Conservation (phyloP, 2,113 vertebrate species). For the Formicarius rufipectus region DNA sequence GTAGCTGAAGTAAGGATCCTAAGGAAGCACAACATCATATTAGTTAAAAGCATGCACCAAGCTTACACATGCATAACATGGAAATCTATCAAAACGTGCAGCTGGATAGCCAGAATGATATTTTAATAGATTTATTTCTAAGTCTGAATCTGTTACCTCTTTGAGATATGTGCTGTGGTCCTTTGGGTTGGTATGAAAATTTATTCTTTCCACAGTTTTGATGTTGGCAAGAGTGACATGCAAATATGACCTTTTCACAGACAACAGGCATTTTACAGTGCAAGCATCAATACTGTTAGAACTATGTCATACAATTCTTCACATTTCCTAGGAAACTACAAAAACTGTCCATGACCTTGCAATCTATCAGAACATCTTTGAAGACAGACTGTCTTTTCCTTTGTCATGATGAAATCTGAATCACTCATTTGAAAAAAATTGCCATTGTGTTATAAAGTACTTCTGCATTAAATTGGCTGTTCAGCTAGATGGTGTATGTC, state of each 20-base stretch:
- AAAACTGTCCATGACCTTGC: neutral
- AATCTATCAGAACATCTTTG: neutral
- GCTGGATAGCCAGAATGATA: neutral
- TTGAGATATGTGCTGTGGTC: neutral
- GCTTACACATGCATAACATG: conserved; percentile 37
- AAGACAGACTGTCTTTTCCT: neutral
- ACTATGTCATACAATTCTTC: neutral
- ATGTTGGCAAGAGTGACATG: neutral
- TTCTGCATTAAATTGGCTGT: neutral
- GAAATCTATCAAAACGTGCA: neutral
- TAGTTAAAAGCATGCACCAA: conserved; percentile 72
- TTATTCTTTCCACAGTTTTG: neutral
- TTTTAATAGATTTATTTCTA: neutral
- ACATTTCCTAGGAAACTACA: neutral
- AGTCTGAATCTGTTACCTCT: neutral
- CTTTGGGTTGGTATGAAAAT: neutral
- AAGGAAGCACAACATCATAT: conserved; percentile 58
- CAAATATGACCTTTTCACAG: neutral
- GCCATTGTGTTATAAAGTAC: neutral
- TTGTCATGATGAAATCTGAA: neutral
- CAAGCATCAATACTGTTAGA: neutral
- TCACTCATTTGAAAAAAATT: neutral
- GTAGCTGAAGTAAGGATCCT: conserved; percentile 71
- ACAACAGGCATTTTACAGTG: neutral
- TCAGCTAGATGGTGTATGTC: neutral